Evolutionary conservation across 23 tunicate species (phyloP).

Genomic region (Halocynthia roretzi): DNA sequence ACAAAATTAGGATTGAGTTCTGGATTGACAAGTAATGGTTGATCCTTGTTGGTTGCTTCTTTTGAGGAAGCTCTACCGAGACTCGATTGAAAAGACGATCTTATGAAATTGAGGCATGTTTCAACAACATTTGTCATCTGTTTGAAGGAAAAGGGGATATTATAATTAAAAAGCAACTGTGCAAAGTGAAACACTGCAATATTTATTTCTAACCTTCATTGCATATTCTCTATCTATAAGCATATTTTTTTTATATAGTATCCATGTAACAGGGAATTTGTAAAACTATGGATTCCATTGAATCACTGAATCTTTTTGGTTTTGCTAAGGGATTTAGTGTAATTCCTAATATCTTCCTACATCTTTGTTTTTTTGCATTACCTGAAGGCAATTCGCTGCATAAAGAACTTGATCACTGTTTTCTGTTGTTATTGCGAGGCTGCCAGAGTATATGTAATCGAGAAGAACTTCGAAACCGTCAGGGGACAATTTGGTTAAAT

Average conservation of each 20-base stretch:
- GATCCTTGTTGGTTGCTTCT: background rate
- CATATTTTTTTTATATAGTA: too few relatives aligned
- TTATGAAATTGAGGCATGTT: constrained; percentile 65
- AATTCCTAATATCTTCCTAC: too few relatives aligned
- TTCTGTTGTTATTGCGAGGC: constrained; percentile 64
- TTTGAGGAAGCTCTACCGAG: background rate
- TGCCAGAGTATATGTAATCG: constrained; percentile 80
- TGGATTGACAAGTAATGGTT: background rate
- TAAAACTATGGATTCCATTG: too few relatives aligned
- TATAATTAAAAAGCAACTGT: too few relatives aligned
- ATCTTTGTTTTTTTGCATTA: background rate
- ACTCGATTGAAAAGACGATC: constrained; percentile 60
- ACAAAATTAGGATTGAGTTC: background rate
- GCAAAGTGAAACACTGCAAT: too few relatives aligned
- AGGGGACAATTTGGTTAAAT: constrained; percentile 37
- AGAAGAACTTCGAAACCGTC: constrained; percentile 76
- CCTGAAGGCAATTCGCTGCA: constrained; percentile 77
- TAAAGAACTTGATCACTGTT: constrained; percentile 67
- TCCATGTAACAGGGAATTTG: too few relatives aligned
- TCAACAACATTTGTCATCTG: constrained; percentile 87
- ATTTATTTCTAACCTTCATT: too few relatives aligned
- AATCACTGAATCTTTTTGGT: too few relatives aligned
- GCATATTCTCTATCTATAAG: too few relatives aligned
- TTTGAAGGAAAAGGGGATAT: too few relatives aligned
- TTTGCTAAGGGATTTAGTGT: too few relatives aligned